Percentiles rank a stretch among this genome's conserved stretches.
phyloP scores from a whole-genome alignment of 2,113 vertebrate species.

The Lepus americanus region DNA sequence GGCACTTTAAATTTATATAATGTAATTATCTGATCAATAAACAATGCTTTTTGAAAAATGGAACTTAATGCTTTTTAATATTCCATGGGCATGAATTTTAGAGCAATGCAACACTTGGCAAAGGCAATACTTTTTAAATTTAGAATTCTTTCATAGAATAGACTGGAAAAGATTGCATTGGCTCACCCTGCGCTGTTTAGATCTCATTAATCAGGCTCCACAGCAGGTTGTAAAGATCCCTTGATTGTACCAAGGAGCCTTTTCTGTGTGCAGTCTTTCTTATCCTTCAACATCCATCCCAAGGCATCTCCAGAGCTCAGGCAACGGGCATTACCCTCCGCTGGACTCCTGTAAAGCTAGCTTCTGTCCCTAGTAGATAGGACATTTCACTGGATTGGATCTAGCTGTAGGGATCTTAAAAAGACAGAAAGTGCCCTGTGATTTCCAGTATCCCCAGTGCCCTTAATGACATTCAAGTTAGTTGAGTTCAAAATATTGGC shows the following conservation, averaged over 20 bases:
- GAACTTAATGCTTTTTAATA: constrained; percentile 62
- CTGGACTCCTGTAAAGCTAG: neutral
- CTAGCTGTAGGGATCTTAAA: neutral
- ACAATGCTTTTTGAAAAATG: constrained; percentile 58
- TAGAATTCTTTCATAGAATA: constrained; percentile 29
- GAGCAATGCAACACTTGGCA: constrained; percentile 5
- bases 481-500: neutral
- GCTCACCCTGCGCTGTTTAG: neutral
- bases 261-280: neutral
- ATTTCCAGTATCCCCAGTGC: neutral
- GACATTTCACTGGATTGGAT: neutral
- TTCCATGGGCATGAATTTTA: constrained; percentile 52
- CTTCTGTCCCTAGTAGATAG: neutral
- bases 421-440: neutral
- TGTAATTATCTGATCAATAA: constrained; percentile 68
- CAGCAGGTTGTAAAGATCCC: constrained; percentile 10
- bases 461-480: neutral
- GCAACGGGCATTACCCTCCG: neutral
- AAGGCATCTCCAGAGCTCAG: neutral
- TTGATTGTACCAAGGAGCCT: neutral
- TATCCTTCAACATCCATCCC: neutral
- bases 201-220: neutral
- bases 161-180: neutral
- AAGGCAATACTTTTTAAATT: constrained; percentile 45
- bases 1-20: constrained; percentile 36